phyloP scores from a whole-genome alignment of 1,140 invertebrate genomes.

The Xylocopa sonorina region DNA sequence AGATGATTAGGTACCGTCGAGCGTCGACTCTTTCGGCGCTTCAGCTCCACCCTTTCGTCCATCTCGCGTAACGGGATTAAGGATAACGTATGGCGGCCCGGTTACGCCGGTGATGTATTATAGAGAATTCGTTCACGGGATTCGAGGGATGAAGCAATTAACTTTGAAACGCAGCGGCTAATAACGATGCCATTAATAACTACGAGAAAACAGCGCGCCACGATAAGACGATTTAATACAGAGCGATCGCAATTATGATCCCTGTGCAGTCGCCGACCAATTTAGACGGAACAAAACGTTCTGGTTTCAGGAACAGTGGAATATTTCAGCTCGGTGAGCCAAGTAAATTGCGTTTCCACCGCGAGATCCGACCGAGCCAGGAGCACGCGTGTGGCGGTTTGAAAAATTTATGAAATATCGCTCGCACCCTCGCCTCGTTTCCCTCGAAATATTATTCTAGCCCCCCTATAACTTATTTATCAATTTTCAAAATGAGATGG shows the following conservation, averaged over 20 bases:
- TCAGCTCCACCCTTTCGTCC: neutral
- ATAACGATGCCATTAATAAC: neutral
- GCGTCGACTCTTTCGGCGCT: neutral
- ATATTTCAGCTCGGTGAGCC: neutral
- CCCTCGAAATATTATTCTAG: neutral
- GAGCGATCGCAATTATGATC: neutral
- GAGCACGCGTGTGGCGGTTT: neutral
- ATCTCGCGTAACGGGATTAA: neutral
- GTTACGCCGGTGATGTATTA: neutral
- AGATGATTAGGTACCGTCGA: constrained; percentile 16
- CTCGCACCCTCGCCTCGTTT: neutral
- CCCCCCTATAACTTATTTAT: neutral
- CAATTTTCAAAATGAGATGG: too few relatives aligned
- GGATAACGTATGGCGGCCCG: neutral
- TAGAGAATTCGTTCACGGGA: neutral
- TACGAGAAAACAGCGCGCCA: neutral
- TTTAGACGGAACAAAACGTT: neutral
- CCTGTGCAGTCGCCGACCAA: too few relatives aligned
- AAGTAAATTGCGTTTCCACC: neutral
- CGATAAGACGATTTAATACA: neutral
- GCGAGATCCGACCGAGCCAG: neutral
- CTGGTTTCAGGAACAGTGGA: neutral
- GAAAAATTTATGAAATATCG: neutral
- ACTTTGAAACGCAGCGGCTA: neutral
- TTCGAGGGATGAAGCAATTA: neutral